phyloP scores from a whole-genome alignment of 2,797 vertebrate species.

The Anguilla anguilla region DNA sequence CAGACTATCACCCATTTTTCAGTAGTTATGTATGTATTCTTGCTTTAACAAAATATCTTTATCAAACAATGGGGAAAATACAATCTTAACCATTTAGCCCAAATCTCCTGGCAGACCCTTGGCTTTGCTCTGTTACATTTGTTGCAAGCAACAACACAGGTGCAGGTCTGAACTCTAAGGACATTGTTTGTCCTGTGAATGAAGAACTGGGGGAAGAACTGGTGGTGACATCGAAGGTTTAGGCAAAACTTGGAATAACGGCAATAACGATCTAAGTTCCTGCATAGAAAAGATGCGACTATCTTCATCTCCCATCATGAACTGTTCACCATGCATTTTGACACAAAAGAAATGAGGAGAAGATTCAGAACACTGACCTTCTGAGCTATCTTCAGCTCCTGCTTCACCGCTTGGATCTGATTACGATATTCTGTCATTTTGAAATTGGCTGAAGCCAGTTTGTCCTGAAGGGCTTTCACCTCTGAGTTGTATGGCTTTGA shows the following conservation, averaged over 20 bases:
- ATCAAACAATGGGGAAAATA: background rate
- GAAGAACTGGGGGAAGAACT: background rate
- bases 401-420: slow-evolving; percentile 82
- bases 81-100: background rate
- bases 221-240: background rate
- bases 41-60: background rate
- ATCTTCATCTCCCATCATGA: background rate
- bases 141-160: background rate
- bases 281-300: background rate
- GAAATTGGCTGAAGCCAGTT: slow-evolving; percentile 77
- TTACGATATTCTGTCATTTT: slow-evolving; percentile 88
- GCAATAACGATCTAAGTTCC: background rate
- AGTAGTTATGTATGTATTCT: background rate
- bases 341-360: background rate
- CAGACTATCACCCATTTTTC: background rate
- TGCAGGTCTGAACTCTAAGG: background rate
- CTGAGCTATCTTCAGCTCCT: slow-evolving; percentile 88
- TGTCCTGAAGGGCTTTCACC: slow-evolving; percentile 84
- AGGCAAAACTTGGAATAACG: background rate
- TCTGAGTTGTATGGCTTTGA: slow-evolving; percentile 67
- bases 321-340: background rate
- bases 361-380: slow-evolving; percentile 75
- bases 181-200: background rate
- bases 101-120: background rate
- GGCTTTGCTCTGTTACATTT: background rate